Evolutionary conservation across 1,140 invertebrate genomes (phyloP).

Genomic region (Chlorops oryzae): DNA sequence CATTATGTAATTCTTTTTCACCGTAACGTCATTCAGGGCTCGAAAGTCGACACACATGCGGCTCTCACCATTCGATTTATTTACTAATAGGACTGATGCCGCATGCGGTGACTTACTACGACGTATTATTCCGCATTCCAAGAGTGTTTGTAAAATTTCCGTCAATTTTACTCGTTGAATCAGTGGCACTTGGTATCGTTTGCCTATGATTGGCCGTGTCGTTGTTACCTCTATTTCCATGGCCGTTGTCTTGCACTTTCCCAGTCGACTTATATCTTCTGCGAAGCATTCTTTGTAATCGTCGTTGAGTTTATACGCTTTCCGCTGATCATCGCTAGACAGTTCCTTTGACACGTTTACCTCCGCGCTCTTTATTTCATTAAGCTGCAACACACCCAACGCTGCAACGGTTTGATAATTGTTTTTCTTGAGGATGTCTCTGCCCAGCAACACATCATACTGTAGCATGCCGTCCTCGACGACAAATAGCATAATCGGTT

Average conservation of each 20-base stretch:
- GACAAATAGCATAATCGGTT: no score
- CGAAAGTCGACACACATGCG: constrained; percentile 31
- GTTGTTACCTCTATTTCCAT: constrained; percentile 12
- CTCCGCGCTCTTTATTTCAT: no score
- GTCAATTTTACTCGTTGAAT: constrained; percentile 12
- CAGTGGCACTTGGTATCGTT: constrained; percentile 15
- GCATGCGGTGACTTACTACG: constrained; percentile 47
- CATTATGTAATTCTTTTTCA: constrained; percentile 48
- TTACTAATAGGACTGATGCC: constrained; percentile 49
- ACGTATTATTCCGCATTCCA: constrained; percentile 40
- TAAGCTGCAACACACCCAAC: no score
- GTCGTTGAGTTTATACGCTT: no score
- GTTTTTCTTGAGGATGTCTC: no score
- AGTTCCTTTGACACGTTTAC: no score
- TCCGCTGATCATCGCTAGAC: no score
- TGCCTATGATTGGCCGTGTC: constrained; percentile 15
- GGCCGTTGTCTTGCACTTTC: constrained; percentile 2
- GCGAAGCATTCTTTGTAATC: not conserved
- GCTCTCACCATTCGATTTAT: constrained; percentile 46
- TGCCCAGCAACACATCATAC: no score
- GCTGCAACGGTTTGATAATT: no score
- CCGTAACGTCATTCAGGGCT: constrained; percentile 33
- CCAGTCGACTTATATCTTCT: not conserved
- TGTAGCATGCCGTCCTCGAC: no score
- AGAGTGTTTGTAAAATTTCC: constrained; percentile 24